Evolutionary conservation across 2,797 vertebrate genomes (phyloP), one percentile per base, ranked within the genome.

Genomic region (Falco rusticolus): DNA sequence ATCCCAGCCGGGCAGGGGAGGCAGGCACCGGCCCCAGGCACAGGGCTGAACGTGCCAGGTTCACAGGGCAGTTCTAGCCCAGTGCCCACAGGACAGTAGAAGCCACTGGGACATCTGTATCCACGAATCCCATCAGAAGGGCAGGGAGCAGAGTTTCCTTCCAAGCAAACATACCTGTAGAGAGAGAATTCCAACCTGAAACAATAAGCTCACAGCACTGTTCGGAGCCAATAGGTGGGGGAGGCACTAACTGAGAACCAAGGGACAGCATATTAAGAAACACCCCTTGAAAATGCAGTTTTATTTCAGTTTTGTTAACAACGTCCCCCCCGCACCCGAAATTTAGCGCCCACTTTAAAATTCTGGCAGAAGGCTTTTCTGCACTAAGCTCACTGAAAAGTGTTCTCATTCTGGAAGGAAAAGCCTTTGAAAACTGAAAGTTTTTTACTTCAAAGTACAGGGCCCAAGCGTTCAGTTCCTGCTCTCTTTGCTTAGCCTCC

Each of bases 21-120:
- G 96, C 99, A 99, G 81, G 33, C 21, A 6, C 98, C 96, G 18
- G 98, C 98, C 22, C 99, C 99, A 3, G 97, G 96, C 57, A 94
- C 64, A 8, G 98, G 98, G 84, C 98, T 99, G 96, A 99, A 99
- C 15, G 98, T 98, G 61, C 99, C 99, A 50, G 99, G 98, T 90
- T 98, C 97, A 80, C 99, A 99, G 47, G 99, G 98, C 63, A 98
- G 54, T 76, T 99, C 98, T 3, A 92, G 71, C 64, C 89, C 96
- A 15, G 98, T 97, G 90, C 99, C 99, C 24, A 95, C 85, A 6
- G 99, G 98, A 96, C 99, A 99, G 96, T 88, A 97, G 96, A 99
- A 98, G 69, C 99, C 99, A 2, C 96, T 96, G 8, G 99, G 99
- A 89, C 99, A 99, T 25, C 97, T 92, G 95, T 99, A 99, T 16